Conservation (phyloP, 1,140 invertebrate species). For the Bombus waltoni region DNA sequence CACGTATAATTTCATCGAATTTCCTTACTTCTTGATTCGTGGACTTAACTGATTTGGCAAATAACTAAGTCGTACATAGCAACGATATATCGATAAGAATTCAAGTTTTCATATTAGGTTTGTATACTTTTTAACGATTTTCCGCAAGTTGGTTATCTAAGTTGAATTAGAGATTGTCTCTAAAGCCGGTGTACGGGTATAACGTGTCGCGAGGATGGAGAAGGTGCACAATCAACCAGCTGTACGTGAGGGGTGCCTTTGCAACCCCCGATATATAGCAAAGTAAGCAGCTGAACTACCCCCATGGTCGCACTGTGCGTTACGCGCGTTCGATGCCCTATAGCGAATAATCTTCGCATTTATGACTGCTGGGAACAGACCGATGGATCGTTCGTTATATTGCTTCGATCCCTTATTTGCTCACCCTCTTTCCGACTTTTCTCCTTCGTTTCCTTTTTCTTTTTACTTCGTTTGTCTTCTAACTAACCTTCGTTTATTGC, state of each 20-base stretch:
- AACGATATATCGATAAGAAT: too few relatives aligned
- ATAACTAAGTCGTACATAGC: too few relatives aligned
- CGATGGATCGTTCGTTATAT: conserved; percentile 22
- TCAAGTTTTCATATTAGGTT: too few relatives aligned
- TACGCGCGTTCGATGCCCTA: conserved; percentile 41
- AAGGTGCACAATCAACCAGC: conserved; percentile 64
- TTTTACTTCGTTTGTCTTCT: too few relatives aligned
- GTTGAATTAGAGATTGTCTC: neutral
- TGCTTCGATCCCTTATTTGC: neutral
- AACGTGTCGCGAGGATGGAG: conserved; percentile 44
- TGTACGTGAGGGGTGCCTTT: conserved; percentile 63
- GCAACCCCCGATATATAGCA: conserved; percentile 59
- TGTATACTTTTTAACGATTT: neutral
- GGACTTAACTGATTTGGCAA: too few relatives aligned
- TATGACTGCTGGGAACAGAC: conserved; percentile 35
- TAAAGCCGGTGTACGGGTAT: conserved; percentile 15
- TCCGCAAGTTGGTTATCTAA: neutral
- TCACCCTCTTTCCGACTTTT: neutral
- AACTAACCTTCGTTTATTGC: neutral
- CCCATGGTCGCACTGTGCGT: conserved; percentile 46
- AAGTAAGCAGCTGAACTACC: conserved; percentile 69
- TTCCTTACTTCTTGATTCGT: too few relatives aligned
- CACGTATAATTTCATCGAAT: too few relatives aligned
- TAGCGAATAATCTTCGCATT: conserved; percentile 52
- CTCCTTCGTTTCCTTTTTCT: neutral